Evolutionary conservation across 2,797 vertebrate species (phyloP), one percentile per base, ranked within the genome.

Genomic region (Acipenser transmontanus): DNA sequence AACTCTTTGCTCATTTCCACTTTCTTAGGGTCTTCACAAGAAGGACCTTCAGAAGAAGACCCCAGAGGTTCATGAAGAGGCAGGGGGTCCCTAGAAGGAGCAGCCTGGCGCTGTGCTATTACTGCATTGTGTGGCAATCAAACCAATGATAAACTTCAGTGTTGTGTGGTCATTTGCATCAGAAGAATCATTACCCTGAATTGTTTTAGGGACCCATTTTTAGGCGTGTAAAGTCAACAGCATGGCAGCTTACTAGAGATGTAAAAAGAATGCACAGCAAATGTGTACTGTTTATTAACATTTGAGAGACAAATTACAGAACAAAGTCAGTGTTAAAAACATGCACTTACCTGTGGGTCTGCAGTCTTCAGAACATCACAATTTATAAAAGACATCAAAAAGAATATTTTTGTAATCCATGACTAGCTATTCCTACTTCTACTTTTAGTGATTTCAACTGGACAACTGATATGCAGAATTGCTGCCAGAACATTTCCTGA

Each of bases 1-100:
- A 34, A 34, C 50, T 63, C 64, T 49, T 49, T 50, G 17, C 51
- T 13, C 69, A 64, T 66, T 17, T 11, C 49, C 72, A n/a, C 34
- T 34, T 34, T 34, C 20, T 34, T 34, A 98, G 96, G 96, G 96
- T 50, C 93, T 93, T 6, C 86, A 90, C 85, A 98, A 98, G 85
- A 97, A 94, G 70, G 92, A 98, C 64, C 65, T 82, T 56, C 71
- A 85, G 64, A 93, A 89, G 77, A 84, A 77, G 61, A 82, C 83
- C 69, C 72, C 75, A 0, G 83, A 88, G 62, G 70, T 73, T 61
- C 74, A 77, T 9, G 71, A 78, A 12, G 92, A 92, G 47, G 84
- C 87, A 59, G 68, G 63, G 12, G 54, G 2, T 11, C 6, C 2
- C 70, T 83, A 76, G 80, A 70, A 48, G 59, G 57, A 57, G 3